These are phyloP conservation scores for Phoenicopterus ruber DNA, from an alignment of 2,113 vertebrate species.

Conservation along the genomic window DNA sequence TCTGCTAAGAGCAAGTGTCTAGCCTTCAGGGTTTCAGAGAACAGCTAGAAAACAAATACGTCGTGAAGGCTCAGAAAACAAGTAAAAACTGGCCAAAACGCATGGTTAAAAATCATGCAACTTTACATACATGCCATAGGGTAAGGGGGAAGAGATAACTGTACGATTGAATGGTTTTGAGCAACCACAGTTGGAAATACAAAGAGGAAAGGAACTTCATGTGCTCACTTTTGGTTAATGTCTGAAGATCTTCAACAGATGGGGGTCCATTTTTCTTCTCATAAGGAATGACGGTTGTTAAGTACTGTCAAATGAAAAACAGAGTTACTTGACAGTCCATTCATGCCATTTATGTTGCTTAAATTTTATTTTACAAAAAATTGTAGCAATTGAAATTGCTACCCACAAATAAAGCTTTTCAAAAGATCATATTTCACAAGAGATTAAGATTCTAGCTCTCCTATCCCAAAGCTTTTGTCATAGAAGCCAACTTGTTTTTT, in stretches of 20 bases:
- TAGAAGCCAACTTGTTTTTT: not conserved
- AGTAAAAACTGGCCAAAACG: not conserved
- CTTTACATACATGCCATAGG: not conserved
- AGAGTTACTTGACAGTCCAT: not conserved
- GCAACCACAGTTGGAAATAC: not conserved
- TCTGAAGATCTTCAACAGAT: conserved; percentile 95
- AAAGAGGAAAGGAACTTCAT: not conserved
- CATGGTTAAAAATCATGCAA: not conserved
- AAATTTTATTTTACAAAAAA: not conserved
- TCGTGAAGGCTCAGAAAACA: not conserved
- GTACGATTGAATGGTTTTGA: not conserved
- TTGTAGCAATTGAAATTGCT: not conserved
- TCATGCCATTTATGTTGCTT: not conserved
- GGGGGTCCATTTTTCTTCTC: conserved; percentile 90
- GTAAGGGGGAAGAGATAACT: not conserved
- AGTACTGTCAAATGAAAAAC: conserved; percentile 80
- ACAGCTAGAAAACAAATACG: not conserved
- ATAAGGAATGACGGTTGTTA: conserved; percentile 98
- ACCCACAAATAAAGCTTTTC: not conserved
- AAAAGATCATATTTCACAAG: not conserved
- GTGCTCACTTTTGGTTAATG: conserved; percentile 94
- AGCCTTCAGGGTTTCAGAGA: not conserved
- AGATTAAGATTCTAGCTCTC: not conserved
- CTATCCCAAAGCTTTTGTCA: not conserved
- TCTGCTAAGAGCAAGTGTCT: not conserved